Evolutionary conservation across 2,797 vertebrate species (phyloP), one percentile per base, ranked within the genome.

Genomic region (Hydrocynus forskahlii): DNA sequence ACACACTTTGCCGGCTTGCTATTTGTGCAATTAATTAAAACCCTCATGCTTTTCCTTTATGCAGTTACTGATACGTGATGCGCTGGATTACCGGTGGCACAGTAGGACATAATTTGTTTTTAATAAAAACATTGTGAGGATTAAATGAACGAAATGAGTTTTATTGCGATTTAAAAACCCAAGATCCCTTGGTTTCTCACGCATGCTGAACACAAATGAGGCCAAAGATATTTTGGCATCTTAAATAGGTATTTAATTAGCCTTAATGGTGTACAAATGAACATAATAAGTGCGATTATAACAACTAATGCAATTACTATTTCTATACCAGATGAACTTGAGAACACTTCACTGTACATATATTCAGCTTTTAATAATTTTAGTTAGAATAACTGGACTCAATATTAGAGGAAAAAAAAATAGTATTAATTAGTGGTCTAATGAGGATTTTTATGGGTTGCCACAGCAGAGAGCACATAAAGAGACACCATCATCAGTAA

Each of bases 401-500:
- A 88, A 89, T 85, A 89, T 85, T 86, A 74, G 84, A 88, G 35
- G 40, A 13, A 19, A 54, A 84, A 90, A 91, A 89, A 89, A 89
- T 90, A 86, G 85, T 92, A 93, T 94, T 94, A 93, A 95, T 95
- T 94, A 92, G 92, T 91, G 88, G 91, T 86, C 89, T 94, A 93
- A 94, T 94, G 91, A 94, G 90, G 91, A 92, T 88, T 92, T 94
- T 95, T 94, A 94, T 92, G 91, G 91, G 88, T 91, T 94, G 94
- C 95, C 93, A 95, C 93, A 94, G 95, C 96, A 94, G 96, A 95
- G 92, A 95, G 95, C 93, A 92, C 95, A 96, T 97, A 96, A 97
- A 96, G 94, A 93, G 91, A 93, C 94, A 92, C 93, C 93, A 92
- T 97, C 97, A 97, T 96, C 95, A 94, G 96, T 98, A 97, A 98